Percentiles rank a stretch among this genome's conserved stretches.
These are phyloP conservation scores for Caenorhabditis drosophilae DNA, from an alignment of 2,888 invertebrate genomes.

Conservation along the genomic window DNA sequence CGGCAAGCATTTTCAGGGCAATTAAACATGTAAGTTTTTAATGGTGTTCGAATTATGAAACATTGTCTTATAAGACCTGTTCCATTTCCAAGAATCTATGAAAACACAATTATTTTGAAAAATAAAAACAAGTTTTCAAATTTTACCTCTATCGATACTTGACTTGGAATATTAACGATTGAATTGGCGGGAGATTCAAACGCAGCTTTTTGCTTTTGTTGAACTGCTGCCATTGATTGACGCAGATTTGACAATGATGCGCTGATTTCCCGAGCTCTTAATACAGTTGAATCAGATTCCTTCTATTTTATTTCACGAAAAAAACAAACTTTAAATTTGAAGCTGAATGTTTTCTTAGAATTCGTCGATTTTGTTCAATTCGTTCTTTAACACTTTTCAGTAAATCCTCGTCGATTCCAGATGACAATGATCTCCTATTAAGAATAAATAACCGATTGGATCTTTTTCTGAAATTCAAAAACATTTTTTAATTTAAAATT, in stretches of 20 bases:
- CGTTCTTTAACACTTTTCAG: conserved; percentile 24
- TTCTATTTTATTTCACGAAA: not conserved
- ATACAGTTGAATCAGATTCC: not conserved
- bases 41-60: conserved; percentile 58
- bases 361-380: conserved; percentile 22
- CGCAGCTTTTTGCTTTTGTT: conserved; percentile 44
- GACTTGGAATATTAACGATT: conserved; percentile 46
- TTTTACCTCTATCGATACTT: conserved; percentile 48
- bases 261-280: conserved; percentile 45
- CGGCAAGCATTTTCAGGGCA: conserved; percentile 60
- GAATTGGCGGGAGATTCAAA: conserved; percentile 35
- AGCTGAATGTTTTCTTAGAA: conserved; percentile 36
- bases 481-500: too few species aligned
- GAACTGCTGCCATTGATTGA: conserved; percentile 47
- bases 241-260: conserved; percentile 40
- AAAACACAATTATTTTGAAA: not conserved
- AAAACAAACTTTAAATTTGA: conserved; percentile 37
- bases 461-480: conserved; percentile 1
- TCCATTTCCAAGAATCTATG: conserved; percentile 64
- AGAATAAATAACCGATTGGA: too few species aligned
- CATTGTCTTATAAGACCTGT: conserved; percentile 58
- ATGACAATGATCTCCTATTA: not conserved
- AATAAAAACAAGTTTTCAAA: not conserved
- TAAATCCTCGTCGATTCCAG: conserved; percentile 15
- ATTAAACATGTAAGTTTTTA: conserved; percentile 64